phyloP scores from a whole-genome alignment of 2,797 vertebrate genomes.

The Sebastes steindachneri region DNA sequence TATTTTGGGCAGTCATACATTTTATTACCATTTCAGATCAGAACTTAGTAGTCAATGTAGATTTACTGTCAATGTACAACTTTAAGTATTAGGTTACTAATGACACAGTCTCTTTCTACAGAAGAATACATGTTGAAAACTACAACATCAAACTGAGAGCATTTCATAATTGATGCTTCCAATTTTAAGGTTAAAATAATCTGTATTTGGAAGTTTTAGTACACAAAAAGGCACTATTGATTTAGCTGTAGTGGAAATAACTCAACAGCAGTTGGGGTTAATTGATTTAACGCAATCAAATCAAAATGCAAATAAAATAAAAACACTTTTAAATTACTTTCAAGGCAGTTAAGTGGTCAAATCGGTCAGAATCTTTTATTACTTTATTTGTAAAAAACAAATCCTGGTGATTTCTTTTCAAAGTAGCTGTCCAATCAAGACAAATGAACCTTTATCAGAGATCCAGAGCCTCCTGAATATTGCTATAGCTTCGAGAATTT shows the following conservation, averaged over 20 bases:
- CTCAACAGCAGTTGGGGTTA: not conserved
- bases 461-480: not conserved
- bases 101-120: not conserved
- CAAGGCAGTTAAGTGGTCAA: not conserved
- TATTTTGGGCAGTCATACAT: not conserved
- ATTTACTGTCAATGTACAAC: not conserved
- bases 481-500: not conserved
- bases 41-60: not conserved
- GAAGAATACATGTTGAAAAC: not conserved
- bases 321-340: not conserved
- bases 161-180: not conserved
- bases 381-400: not conserved
- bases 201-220: not conserved
- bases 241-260: not conserved
- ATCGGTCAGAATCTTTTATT: not conserved
- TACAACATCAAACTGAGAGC: not conserved
- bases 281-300: not conserved
- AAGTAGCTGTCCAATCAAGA: not conserved
- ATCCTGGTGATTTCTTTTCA: not conserved
- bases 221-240: slow-evolving; percentile 23
- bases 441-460: not conserved
- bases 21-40: not conserved
- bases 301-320: not conserved
- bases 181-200: not conserved
- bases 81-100: no score